Percentiles rank a stretch among this genome's conserved stretches.
Conservation (phyloP, 2,797 vertebrate species). For the Salmo trutta region DNA sequence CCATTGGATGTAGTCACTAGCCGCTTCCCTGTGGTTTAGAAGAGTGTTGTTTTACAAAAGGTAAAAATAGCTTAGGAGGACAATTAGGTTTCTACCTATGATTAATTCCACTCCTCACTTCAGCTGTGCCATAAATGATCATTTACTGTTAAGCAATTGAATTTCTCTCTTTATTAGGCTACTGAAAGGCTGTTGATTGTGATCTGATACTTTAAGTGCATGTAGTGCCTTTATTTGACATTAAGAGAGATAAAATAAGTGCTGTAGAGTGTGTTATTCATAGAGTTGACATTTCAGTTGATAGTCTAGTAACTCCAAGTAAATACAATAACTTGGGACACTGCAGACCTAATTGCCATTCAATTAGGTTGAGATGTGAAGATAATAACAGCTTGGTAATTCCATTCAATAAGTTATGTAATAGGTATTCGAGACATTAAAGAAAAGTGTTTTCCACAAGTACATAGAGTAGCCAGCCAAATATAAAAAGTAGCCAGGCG, state of each 20-base stretch:
- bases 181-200: neutral
- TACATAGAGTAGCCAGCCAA: too few species aligned
- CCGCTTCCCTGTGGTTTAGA: neutral
- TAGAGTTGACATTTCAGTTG: neutral
- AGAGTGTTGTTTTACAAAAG: neutral
- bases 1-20: conserved; percentile 22
- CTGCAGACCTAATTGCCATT: neutral
- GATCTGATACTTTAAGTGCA: conserved; percentile 2
- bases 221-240: neutral
- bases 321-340: neutral
- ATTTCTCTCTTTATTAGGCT: neutral
- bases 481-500: too few species aligned
- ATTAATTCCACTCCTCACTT: conserved; percentile 6
- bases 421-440: too few species aligned
- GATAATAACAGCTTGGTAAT: neutral
- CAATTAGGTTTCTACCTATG: neutral
- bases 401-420: too few species aligned
- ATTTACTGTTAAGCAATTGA: neutral
- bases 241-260: neutral
- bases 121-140: neutral
- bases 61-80: neutral
- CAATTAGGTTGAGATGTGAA: neutral
- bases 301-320: neutral
- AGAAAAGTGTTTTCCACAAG: neutral
- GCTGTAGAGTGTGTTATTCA: neutral